Evolutionary conservation across 1,140 invertebrate species (phyloP), one percentile per base, ranked within the genome.

Genomic region (Alviniconcha marisindica): DNA sequence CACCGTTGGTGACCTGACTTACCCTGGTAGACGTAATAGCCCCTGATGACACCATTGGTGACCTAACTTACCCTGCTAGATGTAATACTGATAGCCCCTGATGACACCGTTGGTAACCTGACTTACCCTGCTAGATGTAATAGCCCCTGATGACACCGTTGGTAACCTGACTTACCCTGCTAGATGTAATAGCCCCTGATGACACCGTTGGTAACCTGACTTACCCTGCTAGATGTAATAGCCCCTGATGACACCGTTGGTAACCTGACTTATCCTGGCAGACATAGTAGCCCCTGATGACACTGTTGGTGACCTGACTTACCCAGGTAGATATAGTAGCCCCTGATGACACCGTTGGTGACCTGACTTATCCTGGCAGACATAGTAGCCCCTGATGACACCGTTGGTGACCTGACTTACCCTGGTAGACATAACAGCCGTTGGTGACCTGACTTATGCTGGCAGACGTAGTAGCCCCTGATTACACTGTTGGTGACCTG

Each of bases 11-110:
- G 7, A 10, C 44, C 5, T 48, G 44, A 48, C 80, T 60, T 83
- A 91, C 92, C 91, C 74, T 89, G 77, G 84, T 90, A 93, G 14
- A 93, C 87, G 76, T 90, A 89, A 83, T 92, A 93, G 36, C 90
- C 89, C 84, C 91, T 92, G 1, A 91, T 83, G 28, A 87, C 80
- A 21, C 92, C 92, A 84, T 91, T 92, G 10, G 15, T 0, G n/a
- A n/a, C n/a, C n/a, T n/a, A n/a, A n/a, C n/a, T n/a, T n/a, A n/a
- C n/a, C n/a, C n/a, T n/a, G n/a, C n/a, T n/a, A n/a, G n/a, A n/a
- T n/a, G n/a, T n/a, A n/a, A n/a, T n/a, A n/a, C n/a, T n/a, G n/a
- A n/a, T n/a, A n/a, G n/a, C n/a, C n/a, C n/a, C n/a, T n/a, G n/a
- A n/a, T n/a, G n/a, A n/a, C n/a, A n/a, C n/a, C n/a, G n/a, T n/a